A percentile compares a stretch with the other conserved stretches of the same genome.
phyloP scores from a whole-genome alignment of 2,797 vertebrate genomes.

The Nasua narica region DNA sequence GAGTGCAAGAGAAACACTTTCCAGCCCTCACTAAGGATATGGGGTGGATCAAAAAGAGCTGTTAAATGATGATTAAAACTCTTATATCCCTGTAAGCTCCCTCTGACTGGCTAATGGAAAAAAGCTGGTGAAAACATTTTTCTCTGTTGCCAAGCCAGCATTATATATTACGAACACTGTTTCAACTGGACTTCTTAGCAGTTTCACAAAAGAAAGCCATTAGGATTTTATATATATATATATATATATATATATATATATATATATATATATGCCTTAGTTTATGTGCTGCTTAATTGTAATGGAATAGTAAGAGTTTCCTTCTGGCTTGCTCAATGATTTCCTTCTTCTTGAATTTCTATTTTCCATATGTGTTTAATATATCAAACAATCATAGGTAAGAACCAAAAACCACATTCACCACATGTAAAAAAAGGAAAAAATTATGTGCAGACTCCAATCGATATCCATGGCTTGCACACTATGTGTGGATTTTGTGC shows the following conservation, averaged over 20 bases:
- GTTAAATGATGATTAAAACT: constrained; percentile 47
- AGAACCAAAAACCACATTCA: constrained; percentile 56
- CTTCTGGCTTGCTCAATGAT: constrained; percentile 56
- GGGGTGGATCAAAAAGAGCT: constrained; percentile 33
- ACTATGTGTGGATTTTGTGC: background rate
- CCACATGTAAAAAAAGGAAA: constrained; percentile 49
- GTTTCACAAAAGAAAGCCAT: constrained; percentile 37
- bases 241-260: constrained; percentile 42
- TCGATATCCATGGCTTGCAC: background rate
- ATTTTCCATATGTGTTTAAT: constrained; percentile 66
- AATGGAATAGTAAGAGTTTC: constrained; percentile 54
- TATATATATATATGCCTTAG: constrained; percentile 31
- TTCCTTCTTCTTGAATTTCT: constrained; percentile 66
- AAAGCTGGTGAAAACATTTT: constrained; percentile 3
- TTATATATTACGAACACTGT: constrained; percentile 18
- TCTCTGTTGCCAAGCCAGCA: constrained; percentile 18
- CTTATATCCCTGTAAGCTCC: background rate
- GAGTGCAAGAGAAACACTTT: background rate
- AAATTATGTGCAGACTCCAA: constrained; percentile 6
- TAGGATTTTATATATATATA: constrained; percentile 53
- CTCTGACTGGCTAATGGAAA: constrained; percentile 44
- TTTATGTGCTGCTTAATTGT: constrained; percentile 65
- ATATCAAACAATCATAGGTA: constrained; percentile 56
- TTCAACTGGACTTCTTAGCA: constrained; percentile 38
- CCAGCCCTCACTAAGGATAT: background rate